Percentiles rank a stretch among this genome's conserved stretches.
Evolutionary conservation across 2,888 invertebrate species (phyloP).

Genomic region (Megaustenia siamemsis): DNA sequence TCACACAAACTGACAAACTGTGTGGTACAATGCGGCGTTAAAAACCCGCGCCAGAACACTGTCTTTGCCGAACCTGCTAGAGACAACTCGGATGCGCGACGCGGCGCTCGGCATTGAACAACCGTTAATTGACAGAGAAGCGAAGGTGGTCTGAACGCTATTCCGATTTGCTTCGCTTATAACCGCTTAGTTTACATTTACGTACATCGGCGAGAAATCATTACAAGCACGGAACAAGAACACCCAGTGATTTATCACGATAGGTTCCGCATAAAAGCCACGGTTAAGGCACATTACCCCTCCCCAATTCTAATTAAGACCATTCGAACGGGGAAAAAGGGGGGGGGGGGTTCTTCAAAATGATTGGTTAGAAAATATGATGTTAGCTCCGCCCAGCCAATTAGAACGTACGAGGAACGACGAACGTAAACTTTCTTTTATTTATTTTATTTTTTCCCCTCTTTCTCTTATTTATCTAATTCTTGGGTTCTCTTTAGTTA

Average conservation of each 20-base stretch:
- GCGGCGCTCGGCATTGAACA: not conserved
- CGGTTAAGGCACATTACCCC: constrained; percentile 3
- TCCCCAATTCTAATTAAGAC: constrained; percentile 17
- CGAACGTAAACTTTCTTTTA: not conserved
- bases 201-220: constrained; percentile 25
- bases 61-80: not conserved
- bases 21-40: not conserved
- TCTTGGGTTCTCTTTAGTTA: constrained; percentile 6
- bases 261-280: not conserved
- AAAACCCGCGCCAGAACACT: not conserved
- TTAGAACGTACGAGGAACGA: constrained; percentile 1
- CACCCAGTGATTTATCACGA: constrained; percentile 14
- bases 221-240: constrained; percentile 16
- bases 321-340: constrained; percentile 3
- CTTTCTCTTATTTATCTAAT: not conserved
- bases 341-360: constrained; percentile 14
- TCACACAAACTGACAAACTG: too few species aligned
- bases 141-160: not conserved
- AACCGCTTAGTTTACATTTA: constrained; percentile 10
- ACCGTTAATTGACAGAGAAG: not conserved
- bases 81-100: not conserved
- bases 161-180: not conserved
- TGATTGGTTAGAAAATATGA: constrained; percentile 41
- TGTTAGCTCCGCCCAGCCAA: constrained; percentile 40
- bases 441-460: too few species aligned